These are phyloP conservation scores for Macaria notata DNA, from an alignment of 2,888 invertebrate species.

Conservation along the genomic window DNA sequence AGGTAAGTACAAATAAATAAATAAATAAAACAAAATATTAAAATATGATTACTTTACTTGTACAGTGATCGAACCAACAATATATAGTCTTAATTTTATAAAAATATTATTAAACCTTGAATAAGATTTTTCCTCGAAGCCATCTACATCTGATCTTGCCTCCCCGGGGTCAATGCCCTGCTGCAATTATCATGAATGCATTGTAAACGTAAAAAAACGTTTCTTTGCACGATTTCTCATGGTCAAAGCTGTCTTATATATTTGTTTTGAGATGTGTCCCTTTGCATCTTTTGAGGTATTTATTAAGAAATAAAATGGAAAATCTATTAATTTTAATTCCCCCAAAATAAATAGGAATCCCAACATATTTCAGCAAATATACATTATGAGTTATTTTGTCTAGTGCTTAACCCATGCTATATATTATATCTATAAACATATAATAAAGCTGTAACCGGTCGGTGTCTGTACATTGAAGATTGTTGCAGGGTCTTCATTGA, in stretches of 20 bases:
- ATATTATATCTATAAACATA: too few species aligned
- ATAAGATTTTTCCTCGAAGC: not conserved
- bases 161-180: slow-evolving; percentile 14
- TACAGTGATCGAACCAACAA: not conserved
- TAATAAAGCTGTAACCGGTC: too few species aligned
- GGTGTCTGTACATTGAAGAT: too few species aligned
- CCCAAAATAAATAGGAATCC: too few species aligned
- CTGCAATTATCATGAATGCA: slow-evolving; percentile 13
- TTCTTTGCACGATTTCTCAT: slow-evolving; percentile 2
- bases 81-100: not conserved
- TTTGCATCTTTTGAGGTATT: too few species aligned
- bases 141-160: slow-evolving; percentile 13
- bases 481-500: too few species aligned
- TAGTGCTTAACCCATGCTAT: too few species aligned
- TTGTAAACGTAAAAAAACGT: slow-evolving; percentile 3
- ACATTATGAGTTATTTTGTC: too few species aligned
- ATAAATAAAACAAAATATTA: not conserved
- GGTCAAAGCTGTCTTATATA: not conserved
- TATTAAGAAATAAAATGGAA: too few species aligned
- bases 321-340: too few species aligned
- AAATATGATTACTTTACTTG: not conserved
- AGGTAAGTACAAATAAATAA: not conserved
- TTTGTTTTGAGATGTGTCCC: too few species aligned
- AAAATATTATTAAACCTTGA: slow-evolving; percentile 4
- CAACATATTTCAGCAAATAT: too few species aligned